Percentiles rank a stretch among this genome's conserved stretches.
phyloP scores from a whole-genome alignment of 2,888 invertebrate genomes.

The Beris chalybata region DNA sequence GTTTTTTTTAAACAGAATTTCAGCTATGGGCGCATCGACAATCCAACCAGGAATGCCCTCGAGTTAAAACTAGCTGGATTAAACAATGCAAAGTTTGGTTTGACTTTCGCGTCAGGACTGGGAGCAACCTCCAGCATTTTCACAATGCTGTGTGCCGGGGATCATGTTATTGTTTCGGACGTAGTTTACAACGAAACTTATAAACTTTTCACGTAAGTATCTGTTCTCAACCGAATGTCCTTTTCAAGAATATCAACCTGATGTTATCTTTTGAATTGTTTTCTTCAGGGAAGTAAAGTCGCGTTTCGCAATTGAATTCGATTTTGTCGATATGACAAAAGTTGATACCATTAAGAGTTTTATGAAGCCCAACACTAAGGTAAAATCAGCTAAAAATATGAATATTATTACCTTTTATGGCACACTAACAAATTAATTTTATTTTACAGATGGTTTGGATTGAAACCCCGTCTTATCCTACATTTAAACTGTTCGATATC shows the following conservation, averaged over 20 bases:
- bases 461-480: slow-evolving; percentile 94
- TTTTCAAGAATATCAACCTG: too few relatives aligned
- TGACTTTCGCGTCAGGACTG: slow-evolving; percentile 87
- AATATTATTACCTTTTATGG: neutral
- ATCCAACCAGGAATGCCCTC: slow-evolving; percentile 86
- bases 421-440: neutral
- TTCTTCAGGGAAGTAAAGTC: slow-evolving; percentile 62
- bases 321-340: slow-evolving; percentile 78
- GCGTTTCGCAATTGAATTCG: slow-evolving; percentile 71
- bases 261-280: too few relatives aligned
- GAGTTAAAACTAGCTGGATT: slow-evolving; percentile 88
- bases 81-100: slow-evolving; percentile 83
- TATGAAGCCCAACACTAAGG: slow-evolving; percentile 81
- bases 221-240: neutral
- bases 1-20: slow-evolving; percentile 64
- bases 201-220: slow-evolving; percentile 1
- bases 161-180: slow-evolving; percentile 70
- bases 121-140: slow-evolving; percentile 79
- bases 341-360: slow-evolving; percentile 66
- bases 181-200: neutral
- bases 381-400: slow-evolving; percentile 48
- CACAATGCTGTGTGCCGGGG: slow-evolving; percentile 77
- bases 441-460: slow-evolving; percentile 80
- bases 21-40: slow-evolving; percentile 91
- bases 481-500: slow-evolving; percentile 87